phyloP scores from a whole-genome alignment of 2,888 invertebrate species.

The Andrena marginata region DNA sequence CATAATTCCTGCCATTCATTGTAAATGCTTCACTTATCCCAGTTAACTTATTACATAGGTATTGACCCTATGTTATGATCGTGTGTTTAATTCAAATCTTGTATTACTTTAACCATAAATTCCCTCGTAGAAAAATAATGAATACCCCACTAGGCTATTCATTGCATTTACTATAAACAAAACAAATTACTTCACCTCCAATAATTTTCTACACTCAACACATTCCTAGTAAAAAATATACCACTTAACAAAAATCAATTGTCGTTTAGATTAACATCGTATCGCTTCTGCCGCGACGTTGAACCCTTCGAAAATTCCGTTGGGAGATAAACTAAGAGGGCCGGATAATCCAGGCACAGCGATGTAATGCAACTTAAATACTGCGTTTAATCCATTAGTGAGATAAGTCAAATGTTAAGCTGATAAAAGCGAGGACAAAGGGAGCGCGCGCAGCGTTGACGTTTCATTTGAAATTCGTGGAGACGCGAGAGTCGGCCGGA shows the following conservation, averaged over 20 bases:
- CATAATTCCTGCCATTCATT: no score
- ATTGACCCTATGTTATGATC: no score
- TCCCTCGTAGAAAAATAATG: no score
- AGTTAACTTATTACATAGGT: no score
- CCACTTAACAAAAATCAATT: neutral
- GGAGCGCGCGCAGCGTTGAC: neutral
- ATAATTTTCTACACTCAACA: neutral
- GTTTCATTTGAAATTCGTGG: constrained; percentile 12
- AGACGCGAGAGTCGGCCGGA: neutral
- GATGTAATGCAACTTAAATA: constrained; percentile 21
- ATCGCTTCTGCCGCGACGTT: neutral
- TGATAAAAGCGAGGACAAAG: constrained; percentile 5
- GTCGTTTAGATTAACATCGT: neutral
- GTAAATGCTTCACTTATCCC: no score
- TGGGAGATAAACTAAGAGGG: neutral
- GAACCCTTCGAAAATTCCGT: neutral
- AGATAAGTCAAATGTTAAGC: constrained; percentile 26
- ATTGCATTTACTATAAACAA: no score
- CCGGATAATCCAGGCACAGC: constrained; percentile 2
- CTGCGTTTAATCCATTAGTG: constrained; percentile 23
- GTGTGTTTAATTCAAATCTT: no score
- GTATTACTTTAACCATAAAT: no score
- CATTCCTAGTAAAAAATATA: neutral
- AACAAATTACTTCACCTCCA: no score
- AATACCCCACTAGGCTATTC: no score